Base-by-base conservation (phyloP, 2,797 vertebrate genomes). In the Ptychobarbus kaznakovi region DNA sequence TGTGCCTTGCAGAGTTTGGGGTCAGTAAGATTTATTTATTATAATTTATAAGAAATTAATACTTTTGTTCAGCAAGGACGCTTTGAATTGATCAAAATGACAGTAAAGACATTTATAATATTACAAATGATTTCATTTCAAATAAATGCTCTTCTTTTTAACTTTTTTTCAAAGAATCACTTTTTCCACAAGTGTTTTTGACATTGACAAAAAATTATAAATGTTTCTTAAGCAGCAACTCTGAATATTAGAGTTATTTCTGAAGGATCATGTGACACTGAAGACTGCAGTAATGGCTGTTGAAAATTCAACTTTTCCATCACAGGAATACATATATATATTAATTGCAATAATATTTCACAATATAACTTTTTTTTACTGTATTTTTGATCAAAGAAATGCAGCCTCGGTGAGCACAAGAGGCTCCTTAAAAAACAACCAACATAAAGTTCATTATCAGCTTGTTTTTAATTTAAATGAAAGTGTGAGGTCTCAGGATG, bases 391-490 rank as follows among this genome's bases (percentile, higher is more conserved):
- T 42, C 4, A 42, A 70, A 44, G 10, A 70, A 70, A 44, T 70
- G 38, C 25, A 38, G 49, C 74, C 12, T 77, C 40, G 6, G 6
- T 40, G 51, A 40, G 35, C 20, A 58, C 13, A 38, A 58, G 22
- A 77, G 38, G 18, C n/a, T 44, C 38, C 22, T 40, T 75, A 9
- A 40, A 68, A 32, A 68, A 22, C 4, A 1, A 49, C 13, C 9
- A 16, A 42, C 58, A 75, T 10, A 18, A 75, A 13, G 6, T 35
- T 88, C 80, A 81, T 65, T 85, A 68, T 81, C 77, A 56, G 63
- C 66, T 82, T 80, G 76, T 84, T 86, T 88, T 80, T 72, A 80
- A 65, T 87, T 87, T 32, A 79, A 74, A 82, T 72, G 80, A 70
- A 86, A 56, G 46, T 46, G 40, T 56, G 7, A 49, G 22, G 70